Conservation (phyloP, 1,140 invertebrate genomes). For the Apis mellifera region Amel_HAv3.1 CM009943.2:402501-403000, state of each 20-base stretch:
- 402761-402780: slow-evolving; percentile 11
- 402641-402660: not conserved
- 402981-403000: too few species aligned
- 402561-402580: not conserved
- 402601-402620: not conserved
- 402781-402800: not conserved
- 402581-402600: not conserved
- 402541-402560: not conserved
- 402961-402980: too few species aligned
- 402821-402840: too few species aligned
- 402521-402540: too few species aligned
- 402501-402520: too few species aligned
- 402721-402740: slow-evolving; percentile 49
- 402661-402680: slow-evolving; percentile 25
- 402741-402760: slow-evolving; percentile 49
- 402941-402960: too few species aligned
- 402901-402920: too few species aligned
- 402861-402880: too few species aligned
- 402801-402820: too few species aligned
- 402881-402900: too few species aligned
- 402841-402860: too few species aligned
- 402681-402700: slow-evolving; percentile 36
- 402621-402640: slow-evolving; percentile 15
- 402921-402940: too few species aligned
- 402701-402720: slow-evolving; percentile 25